A percentile compares a stretch with the other conserved stretches of the same genome.
These are phyloP conservation scores for Colistium nudipinnis DNA, from an alignment of 2,113 vertebrate species.

Conservation along the genomic window DNA sequence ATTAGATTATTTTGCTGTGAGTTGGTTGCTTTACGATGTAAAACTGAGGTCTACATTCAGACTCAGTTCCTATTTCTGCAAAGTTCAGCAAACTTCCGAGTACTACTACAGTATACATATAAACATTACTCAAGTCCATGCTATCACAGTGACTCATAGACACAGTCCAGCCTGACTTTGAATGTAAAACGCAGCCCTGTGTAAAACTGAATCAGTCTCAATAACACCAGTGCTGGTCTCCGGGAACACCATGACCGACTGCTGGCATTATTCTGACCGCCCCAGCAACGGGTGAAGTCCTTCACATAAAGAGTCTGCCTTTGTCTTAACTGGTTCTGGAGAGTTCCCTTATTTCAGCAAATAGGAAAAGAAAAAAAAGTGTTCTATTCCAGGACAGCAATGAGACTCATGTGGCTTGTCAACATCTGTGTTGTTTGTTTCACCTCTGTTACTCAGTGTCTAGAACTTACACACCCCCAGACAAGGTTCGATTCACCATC, in stretches of 20 bases:
- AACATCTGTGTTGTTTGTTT: neutral
- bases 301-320: constrained; percentile 5
- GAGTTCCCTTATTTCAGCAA: neutral
- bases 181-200: constrained; percentile 16
- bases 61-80: too few species aligned
- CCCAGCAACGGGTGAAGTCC: constrained; percentile 68
- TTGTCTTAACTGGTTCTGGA: neutral
- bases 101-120: too few species aligned
- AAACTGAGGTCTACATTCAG: too few species aligned
- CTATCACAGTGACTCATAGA: constrained; percentile 7
- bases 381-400: neutral
- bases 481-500: neutral
- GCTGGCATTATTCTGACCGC: constrained; percentile 81
- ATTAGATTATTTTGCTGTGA: neutral
- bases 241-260: constrained; percentile 72
- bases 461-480: neutral
- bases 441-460: neutral
- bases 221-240: constrained; percentile 80
- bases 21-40: too few species aligned
- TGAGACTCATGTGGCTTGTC: neutral
- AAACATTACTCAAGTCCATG: too few species aligned
- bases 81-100: too few species aligned
- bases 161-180: constrained; percentile 9
- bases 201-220: constrained; percentile 70
- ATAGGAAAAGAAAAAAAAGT: neutral